Percentiles rank a stretch among this genome's conserved stretches.
Conservation (phyloP, 2,888 invertebrate genomes). For the Agrilus cyanescens region DNA sequence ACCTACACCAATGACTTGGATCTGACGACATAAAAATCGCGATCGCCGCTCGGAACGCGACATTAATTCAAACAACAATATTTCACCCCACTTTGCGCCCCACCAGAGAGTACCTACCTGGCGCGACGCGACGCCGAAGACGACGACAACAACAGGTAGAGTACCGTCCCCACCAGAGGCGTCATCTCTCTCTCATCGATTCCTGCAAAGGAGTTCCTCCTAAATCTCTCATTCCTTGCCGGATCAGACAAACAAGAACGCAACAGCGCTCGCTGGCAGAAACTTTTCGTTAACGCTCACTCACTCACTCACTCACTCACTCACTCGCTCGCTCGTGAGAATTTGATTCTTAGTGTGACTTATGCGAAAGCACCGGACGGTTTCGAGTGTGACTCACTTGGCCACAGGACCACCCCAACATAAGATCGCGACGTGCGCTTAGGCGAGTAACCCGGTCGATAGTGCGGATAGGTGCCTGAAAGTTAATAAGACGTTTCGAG, state of each 20-base stretch:
- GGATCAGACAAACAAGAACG: slow-evolving; percentile 15
- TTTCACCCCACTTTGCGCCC: slow-evolving; percentile 28
- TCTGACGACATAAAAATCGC: slow-evolving; percentile 29
- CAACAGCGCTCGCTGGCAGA: no score
- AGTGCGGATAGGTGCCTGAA: no score
- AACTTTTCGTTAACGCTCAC: no score
- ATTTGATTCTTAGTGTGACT: no score
- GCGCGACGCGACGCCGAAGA: slow-evolving; percentile 5
- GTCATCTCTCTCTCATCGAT: slow-evolving; percentile 19
- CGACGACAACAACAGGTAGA: slow-evolving; percentile 24
- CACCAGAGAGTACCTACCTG: slow-evolving; percentile 23
- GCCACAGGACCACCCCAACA: no score
- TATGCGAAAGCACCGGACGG: no score
- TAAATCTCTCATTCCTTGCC: slow-evolving; percentile 27
- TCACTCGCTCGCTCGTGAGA: no score
- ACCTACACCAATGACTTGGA: slow-evolving; percentile 29
- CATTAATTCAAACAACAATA: slow-evolving; percentile 35
- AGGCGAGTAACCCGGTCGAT: no score
- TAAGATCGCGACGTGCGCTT: no score
- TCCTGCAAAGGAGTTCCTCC: slow-evolving; percentile 29
- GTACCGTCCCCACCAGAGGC: slow-evolving; percentile 25
- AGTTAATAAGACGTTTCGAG: no score
- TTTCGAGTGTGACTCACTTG: no score
- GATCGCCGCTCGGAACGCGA: slow-evolving; percentile 28
- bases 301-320: no score